These are phyloP conservation scores for Cotesia typhae DNA, from an alignment of 1,140 invertebrate genomes.

Conservation along the genomic window DNA sequence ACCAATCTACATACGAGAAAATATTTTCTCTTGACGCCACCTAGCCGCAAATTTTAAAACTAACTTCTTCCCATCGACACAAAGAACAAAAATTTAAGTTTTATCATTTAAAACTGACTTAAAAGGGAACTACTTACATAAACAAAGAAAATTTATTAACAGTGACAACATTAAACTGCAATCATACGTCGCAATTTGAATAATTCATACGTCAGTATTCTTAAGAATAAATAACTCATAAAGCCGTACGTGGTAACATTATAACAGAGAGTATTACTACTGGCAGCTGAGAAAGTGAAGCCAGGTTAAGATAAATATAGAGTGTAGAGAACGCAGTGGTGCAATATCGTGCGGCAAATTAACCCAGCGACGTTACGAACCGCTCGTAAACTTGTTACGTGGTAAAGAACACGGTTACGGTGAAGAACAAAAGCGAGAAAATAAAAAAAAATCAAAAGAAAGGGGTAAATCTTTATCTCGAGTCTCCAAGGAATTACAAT, in stretches of 20 bases:
- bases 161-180: no score
- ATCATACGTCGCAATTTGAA: slow-evolving; percentile 15
- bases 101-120: no score
- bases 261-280: neutral
- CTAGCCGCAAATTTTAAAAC: no score
- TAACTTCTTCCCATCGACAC: no score
- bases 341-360: slow-evolving; percentile 35
- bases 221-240: neutral
- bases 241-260: neutral
- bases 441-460: neutral
- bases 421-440: neutral
- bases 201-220: neutral
- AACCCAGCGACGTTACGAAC: slow-evolving; percentile 21
- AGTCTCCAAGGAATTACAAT: no score
- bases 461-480: neutral
- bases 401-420: neutral
- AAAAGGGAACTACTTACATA: no score
- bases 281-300: neutral
- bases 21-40: no score
- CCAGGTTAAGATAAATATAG: slow-evolving; percentile 3
- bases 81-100: no score
- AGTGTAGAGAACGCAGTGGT: slow-evolving; percentile 19
- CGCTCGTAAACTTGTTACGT: slow-evolving; percentile 27
- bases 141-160: no score
- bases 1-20: no score